Evolutionary conservation across 2,888 invertebrate species (phyloP).

Genomic region (Acrobasis repandana): DNA sequence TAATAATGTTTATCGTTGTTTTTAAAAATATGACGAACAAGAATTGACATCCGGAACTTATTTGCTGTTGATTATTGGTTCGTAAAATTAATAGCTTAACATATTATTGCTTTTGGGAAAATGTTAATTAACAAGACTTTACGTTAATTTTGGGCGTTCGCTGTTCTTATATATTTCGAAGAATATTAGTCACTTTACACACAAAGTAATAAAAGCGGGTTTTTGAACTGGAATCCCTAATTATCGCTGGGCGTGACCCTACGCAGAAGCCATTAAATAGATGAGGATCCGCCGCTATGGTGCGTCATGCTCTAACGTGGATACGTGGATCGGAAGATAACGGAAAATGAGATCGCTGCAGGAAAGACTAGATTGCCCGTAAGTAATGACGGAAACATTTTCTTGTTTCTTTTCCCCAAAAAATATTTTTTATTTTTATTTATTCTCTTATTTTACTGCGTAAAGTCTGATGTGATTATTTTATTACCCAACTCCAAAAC

Average conservation of each 20-base stretch:
- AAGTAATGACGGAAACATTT: too few species aligned
- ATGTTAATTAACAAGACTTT: background rate
- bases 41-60: constrained; percentile 69
- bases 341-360: constrained; percentile 20
- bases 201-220: constrained; percentile 34
- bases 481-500: too few species aligned
- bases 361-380: background rate
- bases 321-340: constrained; percentile 13
- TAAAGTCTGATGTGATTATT: too few species aligned
- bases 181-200: constrained; percentile 38
- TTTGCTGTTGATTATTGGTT: constrained; percentile 36
- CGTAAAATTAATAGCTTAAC: background rate
- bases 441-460: background rate
- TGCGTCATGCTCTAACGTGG: constrained; percentile 24
- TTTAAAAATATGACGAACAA: constrained; percentile 67
- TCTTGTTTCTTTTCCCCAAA: too few species aligned
- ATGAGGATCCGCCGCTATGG: constrained; percentile 21
- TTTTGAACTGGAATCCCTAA: constrained; percentile 63
- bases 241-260: constrained; percentile 60
- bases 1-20: constrained; percentile 77
- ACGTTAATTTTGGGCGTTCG: constrained; percentile 9
- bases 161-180: constrained; percentile 27
- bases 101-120: background rate
- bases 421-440: background rate
- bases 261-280: constrained; percentile 53